Evolutionary conservation across 2,888 invertebrate genomes (phyloP).

Genomic region (Orchesellides sinensis): DNA sequence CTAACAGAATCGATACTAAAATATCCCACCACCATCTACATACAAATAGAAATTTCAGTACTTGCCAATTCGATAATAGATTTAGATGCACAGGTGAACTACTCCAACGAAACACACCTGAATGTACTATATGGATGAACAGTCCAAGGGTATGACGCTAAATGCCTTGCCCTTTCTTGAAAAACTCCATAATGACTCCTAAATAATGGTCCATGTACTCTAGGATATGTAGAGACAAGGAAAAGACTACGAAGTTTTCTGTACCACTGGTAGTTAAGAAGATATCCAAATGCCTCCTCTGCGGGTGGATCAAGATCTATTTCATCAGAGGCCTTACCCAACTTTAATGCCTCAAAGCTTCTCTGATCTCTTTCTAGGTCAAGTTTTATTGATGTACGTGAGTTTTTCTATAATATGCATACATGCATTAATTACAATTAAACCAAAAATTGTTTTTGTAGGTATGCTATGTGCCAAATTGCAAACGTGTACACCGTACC

Average conservation of each 20-base stretch:
- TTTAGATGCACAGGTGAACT: no score
- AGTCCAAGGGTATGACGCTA: conserved; percentile 63
- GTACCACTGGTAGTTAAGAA: conserved; percentile 33
- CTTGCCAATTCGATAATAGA: background rate
- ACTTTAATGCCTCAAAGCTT: no score
- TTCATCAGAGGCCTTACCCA: no score
- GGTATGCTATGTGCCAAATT: no score
- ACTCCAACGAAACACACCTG: no score
- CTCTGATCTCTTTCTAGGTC: no score
- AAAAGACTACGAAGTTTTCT: conserved; percentile 48
- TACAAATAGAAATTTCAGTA: conserved; percentile 1
- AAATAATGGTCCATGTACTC: conserved; percentile 61
- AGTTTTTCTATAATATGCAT: no score
- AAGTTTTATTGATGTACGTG: no score
- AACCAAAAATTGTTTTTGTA: no score
- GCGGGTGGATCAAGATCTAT: conserved; percentile 9
- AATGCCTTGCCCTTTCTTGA: conserved; percentile 64
- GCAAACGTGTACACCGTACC: no score
- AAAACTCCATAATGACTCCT: conserved; percentile 60
- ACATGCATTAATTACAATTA: no score
- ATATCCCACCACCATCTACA: conserved; percentile 69
- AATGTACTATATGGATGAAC: conserved; percentile 66
- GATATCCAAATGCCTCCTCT: conserved; percentile 42
- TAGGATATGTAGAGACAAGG: conserved; percentile 44
- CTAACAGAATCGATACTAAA: conserved; percentile 54